Evolutionary conservation across 2,797 vertebrate species (phyloP).

Genomic region (Clarias fuscus): DNA sequence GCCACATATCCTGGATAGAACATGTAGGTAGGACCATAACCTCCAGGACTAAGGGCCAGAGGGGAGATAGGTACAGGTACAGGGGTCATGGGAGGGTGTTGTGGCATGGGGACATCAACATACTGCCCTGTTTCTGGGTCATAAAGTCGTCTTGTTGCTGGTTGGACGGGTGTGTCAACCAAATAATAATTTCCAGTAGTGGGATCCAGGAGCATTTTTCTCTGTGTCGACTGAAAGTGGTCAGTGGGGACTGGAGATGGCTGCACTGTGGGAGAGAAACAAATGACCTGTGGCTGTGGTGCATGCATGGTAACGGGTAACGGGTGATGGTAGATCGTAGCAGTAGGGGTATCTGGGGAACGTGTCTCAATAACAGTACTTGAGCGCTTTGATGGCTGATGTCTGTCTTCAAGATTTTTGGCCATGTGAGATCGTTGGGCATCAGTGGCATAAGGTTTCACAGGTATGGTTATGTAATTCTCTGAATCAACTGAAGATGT

Average conservation of each 20-base stretch:
- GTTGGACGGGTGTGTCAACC: conserved; percentile 88
- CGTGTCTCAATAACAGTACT: conserved; percentile 65
- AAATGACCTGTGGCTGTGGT: conserved; percentile 76
- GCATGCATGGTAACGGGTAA: conserved; percentile 72
- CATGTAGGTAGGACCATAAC: conserved; percentile 88
- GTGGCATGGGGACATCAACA: conserved; percentile 88
- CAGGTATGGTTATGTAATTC: conserved; percentile 85
- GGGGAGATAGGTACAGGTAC: conserved; percentile 76
- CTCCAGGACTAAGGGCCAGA: conserved; percentile 80
- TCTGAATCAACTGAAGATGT: conserved; percentile 70
- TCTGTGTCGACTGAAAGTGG: conserved; percentile 82
- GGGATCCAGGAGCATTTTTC: conserved; percentile 93
- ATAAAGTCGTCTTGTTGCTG: conserved; percentile 84
- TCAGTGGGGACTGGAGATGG: conserved; percentile 69
- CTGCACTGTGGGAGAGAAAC: conserved; percentile 78
- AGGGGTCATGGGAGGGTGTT: conserved; percentile 63
- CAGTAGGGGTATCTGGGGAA: conserved; percentile 71
- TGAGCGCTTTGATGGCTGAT: conserved; percentile 56
- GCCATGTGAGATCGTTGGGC: conserved; percentile 48
- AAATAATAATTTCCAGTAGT: conserved; percentile 92
- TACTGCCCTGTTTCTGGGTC: conserved; percentile 96
- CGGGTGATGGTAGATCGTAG: conserved; percentile 79
- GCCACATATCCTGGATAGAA: conserved; percentile 85
- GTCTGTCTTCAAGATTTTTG: conserved; percentile 59
- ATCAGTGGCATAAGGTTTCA: conserved; percentile 67